Evolutionary conservation across 2,797 vertebrate species (phyloP).

Genomic region (Lepidocolaptes lacrymiger): DNA sequence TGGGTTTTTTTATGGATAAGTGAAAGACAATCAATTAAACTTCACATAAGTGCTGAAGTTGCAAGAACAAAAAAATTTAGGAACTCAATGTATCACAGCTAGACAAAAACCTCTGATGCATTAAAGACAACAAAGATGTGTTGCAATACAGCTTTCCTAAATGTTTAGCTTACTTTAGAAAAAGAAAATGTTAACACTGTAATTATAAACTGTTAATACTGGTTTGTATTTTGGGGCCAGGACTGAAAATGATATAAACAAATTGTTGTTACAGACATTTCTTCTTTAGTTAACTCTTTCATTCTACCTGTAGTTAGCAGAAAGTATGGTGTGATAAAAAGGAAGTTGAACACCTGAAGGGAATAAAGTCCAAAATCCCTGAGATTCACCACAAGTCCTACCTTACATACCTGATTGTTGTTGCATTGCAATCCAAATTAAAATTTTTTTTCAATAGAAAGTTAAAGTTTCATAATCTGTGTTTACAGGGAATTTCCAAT

Average conservation of each 20-base stretch:
- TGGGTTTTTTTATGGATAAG: not conserved
- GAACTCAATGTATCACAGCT: not conserved
- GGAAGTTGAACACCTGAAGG: not conserved
- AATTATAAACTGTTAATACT: conserved; percentile 78
- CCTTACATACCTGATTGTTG: not conserved
- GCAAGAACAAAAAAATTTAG: conserved; percentile 35
- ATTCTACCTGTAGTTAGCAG: conserved; percentile 51
- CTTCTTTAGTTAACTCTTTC: conserved; percentile 62
- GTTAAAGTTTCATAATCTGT: not conserved
- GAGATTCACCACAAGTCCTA: not conserved
- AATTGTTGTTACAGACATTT: conserved; percentile 61
- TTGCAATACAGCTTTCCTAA: conserved; percentile 72
- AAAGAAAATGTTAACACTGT: conserved; percentile 76
- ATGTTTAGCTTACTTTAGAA: conserved; percentile 78
- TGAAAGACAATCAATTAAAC: not conserved
- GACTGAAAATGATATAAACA: conserved; percentile 81
- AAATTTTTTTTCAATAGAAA: not conserved
- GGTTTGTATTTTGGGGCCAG: conserved; percentile 71
- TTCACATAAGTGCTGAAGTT: not conserved
- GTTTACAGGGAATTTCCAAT: not conserved
- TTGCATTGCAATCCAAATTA: not conserved
- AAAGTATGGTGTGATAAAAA: not conserved
- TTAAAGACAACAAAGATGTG: conserved; percentile 66
- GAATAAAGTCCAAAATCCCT: not conserved
- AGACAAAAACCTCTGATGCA: conserved; percentile 44